Evolutionary conservation across 2,888 invertebrate genomes (phyloP).

Genomic region (Acrobasis consociella): DNA sequence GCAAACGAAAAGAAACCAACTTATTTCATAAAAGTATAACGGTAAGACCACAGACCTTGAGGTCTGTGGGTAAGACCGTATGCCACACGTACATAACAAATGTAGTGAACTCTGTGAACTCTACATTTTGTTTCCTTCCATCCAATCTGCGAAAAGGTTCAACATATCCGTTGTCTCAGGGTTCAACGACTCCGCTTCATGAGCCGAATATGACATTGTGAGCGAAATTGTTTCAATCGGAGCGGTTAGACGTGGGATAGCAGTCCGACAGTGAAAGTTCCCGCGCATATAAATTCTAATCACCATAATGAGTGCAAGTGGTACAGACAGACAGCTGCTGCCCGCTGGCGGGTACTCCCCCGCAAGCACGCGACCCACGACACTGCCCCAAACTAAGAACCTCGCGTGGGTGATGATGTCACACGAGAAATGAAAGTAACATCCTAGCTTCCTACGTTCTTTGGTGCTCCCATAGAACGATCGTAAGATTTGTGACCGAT

Average conservation of each 20-base stretch:
- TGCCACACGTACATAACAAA: background rate
- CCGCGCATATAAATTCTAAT: conserved; percentile 14
- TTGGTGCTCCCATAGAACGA: background rate
- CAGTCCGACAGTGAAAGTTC: conserved; percentile 7
- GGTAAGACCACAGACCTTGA: no score
- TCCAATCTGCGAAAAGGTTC: conserved; percentile 5
- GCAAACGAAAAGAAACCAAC: no score
- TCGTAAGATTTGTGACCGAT: background rate
- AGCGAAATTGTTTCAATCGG: conserved; percentile 6
- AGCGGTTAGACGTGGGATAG: conserved; percentile 8
- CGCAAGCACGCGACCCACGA: conserved; percentile 7
- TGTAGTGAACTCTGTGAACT: background rate
- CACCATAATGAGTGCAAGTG: background rate
- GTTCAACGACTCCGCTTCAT: background rate
- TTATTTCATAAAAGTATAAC: no score
- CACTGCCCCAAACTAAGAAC: conserved; percentile 9
- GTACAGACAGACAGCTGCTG: conserved; percentile 2
- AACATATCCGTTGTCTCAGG: no score
- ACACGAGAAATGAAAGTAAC: conserved; percentile 10
- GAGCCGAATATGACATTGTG: conserved; percentile 1
- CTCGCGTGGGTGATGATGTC: conserved; percentile 4
- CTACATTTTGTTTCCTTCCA: background rate
- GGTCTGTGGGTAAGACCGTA: no score
- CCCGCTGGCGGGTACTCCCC: background rate
- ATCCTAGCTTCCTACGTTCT: no score